phyloP scores from a whole-genome alignment of 2,888 invertebrate species.

The Macrophya annulata region DNA sequence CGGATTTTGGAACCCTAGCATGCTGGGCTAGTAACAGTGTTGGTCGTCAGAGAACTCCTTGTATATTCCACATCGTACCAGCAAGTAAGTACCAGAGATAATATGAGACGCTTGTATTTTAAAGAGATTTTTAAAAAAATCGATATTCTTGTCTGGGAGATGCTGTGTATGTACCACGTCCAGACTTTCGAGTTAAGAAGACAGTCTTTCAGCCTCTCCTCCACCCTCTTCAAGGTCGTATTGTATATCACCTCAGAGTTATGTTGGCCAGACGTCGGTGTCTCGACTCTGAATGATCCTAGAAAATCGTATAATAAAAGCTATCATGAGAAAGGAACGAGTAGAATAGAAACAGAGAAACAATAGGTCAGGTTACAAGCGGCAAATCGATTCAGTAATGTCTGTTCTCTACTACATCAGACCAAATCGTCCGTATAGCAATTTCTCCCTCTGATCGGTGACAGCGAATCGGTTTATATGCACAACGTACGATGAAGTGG shows the following conservation, averaged over 20 bases:
- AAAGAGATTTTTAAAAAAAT: not conserved
- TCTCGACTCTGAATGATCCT: not conserved
- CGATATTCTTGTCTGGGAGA: not conserved
- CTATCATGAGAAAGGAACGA: not conserved
- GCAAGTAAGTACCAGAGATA: conserved; percentile 84
- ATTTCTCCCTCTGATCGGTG: conserved; percentile 12
- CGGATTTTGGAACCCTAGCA: conserved; percentile 90
- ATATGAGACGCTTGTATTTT: not conserved
- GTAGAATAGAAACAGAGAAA: not conserved
- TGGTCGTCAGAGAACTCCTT: conserved; percentile 90
- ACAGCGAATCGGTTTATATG: not conserved
- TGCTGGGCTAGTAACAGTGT: conserved; percentile 94
- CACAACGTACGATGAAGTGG: not conserved
- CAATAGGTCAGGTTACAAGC: not conserved
- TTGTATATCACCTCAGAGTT: not conserved
- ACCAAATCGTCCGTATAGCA: conserved; percentile 5
- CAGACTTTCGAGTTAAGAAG: not conserved
- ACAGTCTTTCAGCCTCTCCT: not conserved
- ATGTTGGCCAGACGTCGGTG: conserved; percentile 2
- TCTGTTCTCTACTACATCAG: not conserved
- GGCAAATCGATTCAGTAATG: conserved; percentile 7
- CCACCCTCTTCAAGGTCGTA: not conserved
- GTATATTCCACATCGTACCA: conserved; percentile 90
- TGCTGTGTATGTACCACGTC: not conserved
- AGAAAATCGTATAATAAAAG: not conserved